Conservation (phyloP, 2,113 vertebrate genomes). For the Pongo pygmaeus region DNA sequence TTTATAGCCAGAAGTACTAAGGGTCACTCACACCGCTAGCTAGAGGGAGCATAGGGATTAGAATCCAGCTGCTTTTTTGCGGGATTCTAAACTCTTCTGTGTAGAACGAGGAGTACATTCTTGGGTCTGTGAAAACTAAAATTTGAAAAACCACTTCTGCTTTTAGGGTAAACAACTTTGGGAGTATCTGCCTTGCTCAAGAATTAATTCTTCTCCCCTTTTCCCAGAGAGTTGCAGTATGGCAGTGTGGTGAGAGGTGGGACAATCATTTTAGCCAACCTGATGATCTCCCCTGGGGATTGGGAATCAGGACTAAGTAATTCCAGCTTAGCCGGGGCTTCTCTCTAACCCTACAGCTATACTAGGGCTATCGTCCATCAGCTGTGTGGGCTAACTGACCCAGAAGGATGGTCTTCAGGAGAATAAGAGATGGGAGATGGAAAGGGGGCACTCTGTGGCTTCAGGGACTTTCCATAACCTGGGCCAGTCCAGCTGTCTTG, state of each 20-base stretch:
- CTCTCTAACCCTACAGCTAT: neutral
- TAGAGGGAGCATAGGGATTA: neutral
- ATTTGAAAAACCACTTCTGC: neutral
- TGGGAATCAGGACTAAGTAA: neutral
- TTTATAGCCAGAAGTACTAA: neutral
- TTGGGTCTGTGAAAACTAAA: neutral
- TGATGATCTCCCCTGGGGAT: neutral
- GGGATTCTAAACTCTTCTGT: neutral
- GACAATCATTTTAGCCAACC: neutral
- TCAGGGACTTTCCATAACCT: neutral
- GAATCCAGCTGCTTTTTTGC: neutral
- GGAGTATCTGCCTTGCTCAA: neutral
- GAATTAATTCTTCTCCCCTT: neutral
- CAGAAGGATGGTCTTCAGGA: neutral
- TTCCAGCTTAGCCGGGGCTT: neutral
- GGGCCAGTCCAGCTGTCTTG: too few species aligned
- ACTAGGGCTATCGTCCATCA: neutral
- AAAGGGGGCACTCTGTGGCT: neutral
- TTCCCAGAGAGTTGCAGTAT: neutral
- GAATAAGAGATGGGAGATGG: neutral
- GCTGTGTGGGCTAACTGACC: neutral
- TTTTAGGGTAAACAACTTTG: neutral
- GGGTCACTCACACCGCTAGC: neutral
- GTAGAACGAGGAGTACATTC: neutral
- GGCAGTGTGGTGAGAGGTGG: neutral